phyloP scores from a whole-genome alignment of 2,113 vertebrate genomes.

The Tragelaphus imberbis region DNA sequence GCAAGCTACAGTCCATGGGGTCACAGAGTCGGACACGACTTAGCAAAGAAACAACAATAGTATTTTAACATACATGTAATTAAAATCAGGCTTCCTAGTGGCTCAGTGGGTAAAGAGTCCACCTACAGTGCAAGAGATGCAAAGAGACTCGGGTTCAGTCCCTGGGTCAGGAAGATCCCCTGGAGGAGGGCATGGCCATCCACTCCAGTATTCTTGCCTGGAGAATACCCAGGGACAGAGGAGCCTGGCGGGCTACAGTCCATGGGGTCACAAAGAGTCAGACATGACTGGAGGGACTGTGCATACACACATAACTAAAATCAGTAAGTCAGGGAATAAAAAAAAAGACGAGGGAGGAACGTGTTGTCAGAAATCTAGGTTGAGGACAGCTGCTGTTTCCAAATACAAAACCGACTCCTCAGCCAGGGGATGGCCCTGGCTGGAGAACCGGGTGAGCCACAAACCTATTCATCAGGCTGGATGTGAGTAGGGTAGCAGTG shows the following conservation, averaged over 20 bases:
- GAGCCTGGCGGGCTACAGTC: background rate
- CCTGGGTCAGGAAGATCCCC: background rate
- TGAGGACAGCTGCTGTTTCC: background rate
- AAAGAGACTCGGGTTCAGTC: background rate
- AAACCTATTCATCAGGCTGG: background rate
- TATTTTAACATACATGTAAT: background rate
- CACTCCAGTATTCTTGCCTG: background rate
- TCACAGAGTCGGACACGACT: background rate
- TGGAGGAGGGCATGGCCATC: background rate
- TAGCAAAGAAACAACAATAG: background rate
- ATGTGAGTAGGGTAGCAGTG: fast-evolving
- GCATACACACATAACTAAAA: background rate
- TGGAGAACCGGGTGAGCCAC: background rate
- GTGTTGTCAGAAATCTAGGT: background rate
- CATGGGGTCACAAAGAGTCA: background rate
- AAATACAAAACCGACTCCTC: background rate
- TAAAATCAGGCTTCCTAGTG: background rate
- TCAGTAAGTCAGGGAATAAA: background rate
- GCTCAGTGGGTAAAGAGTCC: background rate
- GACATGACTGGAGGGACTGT: background rate
- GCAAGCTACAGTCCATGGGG: background rate
- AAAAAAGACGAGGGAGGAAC: background rate
- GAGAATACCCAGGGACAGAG: background rate
- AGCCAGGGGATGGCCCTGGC: fast-evolving
- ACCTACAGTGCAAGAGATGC: background rate